Evolutionary conservation across 2,113 vertebrate genomes (phyloP), one percentile per base, ranked within the genome.

Genomic region (Psephotus haematonotus): DNA sequence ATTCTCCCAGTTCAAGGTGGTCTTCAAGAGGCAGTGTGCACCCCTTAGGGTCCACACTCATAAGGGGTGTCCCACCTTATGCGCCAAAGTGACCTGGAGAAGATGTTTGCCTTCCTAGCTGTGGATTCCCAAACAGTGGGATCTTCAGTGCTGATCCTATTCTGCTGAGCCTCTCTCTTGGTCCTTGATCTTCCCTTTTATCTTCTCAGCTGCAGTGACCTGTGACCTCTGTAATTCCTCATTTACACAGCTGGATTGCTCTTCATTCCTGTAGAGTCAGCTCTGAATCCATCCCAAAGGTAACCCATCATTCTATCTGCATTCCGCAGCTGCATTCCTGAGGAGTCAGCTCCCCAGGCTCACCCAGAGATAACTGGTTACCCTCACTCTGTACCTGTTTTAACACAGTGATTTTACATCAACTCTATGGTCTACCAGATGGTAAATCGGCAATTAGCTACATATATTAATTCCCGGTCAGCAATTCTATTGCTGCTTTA

Each of bases 391-490:
- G 59, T 79, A 95, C 88, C 75, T 93, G 52, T 24, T 88, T 74
- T 70, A 88, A 70, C 15, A 25, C 52, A 39, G 25, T 5, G 27
- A 76, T 85, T 85, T 82, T 67, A 9, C 16, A 68, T 39, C 70
- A 50, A 47, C 44, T 52, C 67, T 43, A 20, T 2, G 3, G 43
- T 29, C 87, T 57, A 87, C 39, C 53, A 94, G 70, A 79, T 72
- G 75, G 94, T 92, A 78, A 63, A 78, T 84, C 64, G 55, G 83
- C 83, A 94, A 70, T 78, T 86, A 59, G 43, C 64, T 90, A 83
- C 86, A 93, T 77, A 78, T 35, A 86, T 70, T 83, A 41, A 33
- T 35, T 82, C 41, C 37, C 33, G 19, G 37, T 53, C 86, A 95
- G 88, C 86, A 93, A 46, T 78, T 90, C 59, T 64, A 17, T 59